phyloP scores from a whole-genome alignment of 1,140 invertebrate genomes.

The Lamellibrachia luymesi region DNA sequence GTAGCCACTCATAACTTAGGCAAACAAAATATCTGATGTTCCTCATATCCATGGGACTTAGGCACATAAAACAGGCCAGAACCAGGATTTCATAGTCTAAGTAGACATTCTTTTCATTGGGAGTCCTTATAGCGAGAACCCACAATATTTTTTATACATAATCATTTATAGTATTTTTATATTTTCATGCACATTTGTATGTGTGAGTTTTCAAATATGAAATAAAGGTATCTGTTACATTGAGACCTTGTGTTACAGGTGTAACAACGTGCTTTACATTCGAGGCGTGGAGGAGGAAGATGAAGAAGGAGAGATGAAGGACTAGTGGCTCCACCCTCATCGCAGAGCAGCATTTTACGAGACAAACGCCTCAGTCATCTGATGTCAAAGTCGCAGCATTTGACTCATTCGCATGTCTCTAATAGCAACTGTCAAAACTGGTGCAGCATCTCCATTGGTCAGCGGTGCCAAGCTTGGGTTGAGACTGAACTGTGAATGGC shows the following conservation, averaged over 20 bases:
- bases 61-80: too few species aligned
- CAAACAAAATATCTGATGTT: too few species aligned
- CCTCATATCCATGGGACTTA: too few species aligned
- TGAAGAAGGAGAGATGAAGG: slow-evolving; percentile 95
- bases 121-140: not conserved
- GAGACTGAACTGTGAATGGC: not conserved
- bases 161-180: not conserved
- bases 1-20: too few species aligned
- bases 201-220: slow-evolving; percentile 12
- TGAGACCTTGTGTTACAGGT: slow-evolving; percentile 58
- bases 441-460: not conserved
- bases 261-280: slow-evolving; percentile 98
- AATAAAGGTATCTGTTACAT: slow-evolving; percentile 14
- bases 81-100: too few species aligned
- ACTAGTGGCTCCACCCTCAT: slow-evolving; percentile 61
- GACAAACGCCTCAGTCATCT: not conserved
- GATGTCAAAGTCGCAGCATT: not conserved
- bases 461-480: not conserved
- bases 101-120: not conserved
- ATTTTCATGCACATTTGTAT: not conserved
- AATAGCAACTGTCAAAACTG: not conserved
- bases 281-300: slow-evolving; percentile 95
- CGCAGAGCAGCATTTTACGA: not conserved
- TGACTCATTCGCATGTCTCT: not conserved
- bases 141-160: not conserved